These are phyloP conservation scores for Euplagia quadripunctaria DNA, from an alignment of 2,888 invertebrate genomes.

Conservation along the genomic window DNA sequence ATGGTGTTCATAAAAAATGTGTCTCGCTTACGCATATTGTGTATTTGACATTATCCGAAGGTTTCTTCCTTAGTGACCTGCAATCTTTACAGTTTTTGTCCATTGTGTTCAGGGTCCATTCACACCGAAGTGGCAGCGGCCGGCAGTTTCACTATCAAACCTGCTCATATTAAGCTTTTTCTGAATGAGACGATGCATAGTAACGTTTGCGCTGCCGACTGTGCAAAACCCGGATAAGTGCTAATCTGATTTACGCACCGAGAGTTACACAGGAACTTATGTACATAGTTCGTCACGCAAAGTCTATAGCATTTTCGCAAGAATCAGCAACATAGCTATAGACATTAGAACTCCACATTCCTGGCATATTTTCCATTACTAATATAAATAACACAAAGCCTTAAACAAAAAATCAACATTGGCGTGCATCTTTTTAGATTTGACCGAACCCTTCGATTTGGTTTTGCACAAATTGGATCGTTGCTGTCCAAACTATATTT, in stretches of 20 bases:
- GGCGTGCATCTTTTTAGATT: background rate
- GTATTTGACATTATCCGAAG: background rate
- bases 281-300: background rate
- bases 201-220: too few species aligned
- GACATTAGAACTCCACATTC: too few species aligned
- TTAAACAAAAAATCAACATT: background rate
- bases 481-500: background rate
- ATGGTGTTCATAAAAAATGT: background rate
- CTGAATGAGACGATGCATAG: too few species aligned
- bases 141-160: too few species aligned
- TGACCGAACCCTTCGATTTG: background rate
- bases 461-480: background rate
- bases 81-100: too few species aligned
- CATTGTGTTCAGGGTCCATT: too few species aligned
- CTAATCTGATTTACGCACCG: background rate
- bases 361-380: background rate
- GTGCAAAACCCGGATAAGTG: background rate
- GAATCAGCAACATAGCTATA: background rate
- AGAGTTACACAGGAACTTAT: background rate
- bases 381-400: background rate
- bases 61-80: background rate
- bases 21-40: too few species aligned
- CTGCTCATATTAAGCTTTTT: too few species aligned
- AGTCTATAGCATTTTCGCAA: background rate
- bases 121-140: too few species aligned